Base-by-base conservation (phyloP, 2,113 vertebrate genomes). In the Illadopsis cleaveri region DNA sequence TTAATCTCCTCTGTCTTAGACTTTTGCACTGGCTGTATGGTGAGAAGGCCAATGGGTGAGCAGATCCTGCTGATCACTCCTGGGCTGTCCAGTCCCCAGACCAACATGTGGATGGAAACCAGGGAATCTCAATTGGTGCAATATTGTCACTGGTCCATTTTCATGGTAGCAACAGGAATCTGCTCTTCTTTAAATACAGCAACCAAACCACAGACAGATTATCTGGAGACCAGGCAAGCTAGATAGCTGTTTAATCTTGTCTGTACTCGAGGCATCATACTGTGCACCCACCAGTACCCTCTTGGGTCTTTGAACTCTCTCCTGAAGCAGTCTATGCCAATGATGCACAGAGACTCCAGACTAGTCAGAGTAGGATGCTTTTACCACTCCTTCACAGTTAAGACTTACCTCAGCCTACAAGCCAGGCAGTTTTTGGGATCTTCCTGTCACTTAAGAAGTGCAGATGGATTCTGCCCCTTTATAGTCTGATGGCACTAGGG, bases 101-200 rank as follows among this genome's bases (percentile, higher is more conserved):
- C 21, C 17, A 51, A 14, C 3, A 4, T 15, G 27, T 9, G 56
- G 10, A 22, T 70, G 44, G 37, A 44, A 77, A 47, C 7, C n/a
- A 76, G 37, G 15, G 37, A 45, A 15, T 35, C 57, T 45, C 15
- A 3, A 1, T 0, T 10, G 15, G 33, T 45, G 77, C 0, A 1
- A 16, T 35, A 31, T 6, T 2, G 14, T 31, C 0, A 0, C 42
- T 0, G 0, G 9, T 23, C 15, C 64, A 64, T 17, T 87, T 22
- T 10, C 50, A 47, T 12, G 21, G 38, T 28, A 77, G 64, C 24
- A 33, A 7, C 5, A 40, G 30, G 44, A 56, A 28, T 22, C 30
- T 40, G 33, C 15, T 76, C 10, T 30, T 70, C 62, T 58, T 64
- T 31, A 57, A 82, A 38, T 30, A 28, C 24, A 76, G 56, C 42